These are phyloP conservation scores for Eudemis profundana DNA, from an alignment of 2,888 invertebrate genomes.

Conservation along the genomic window DNA sequence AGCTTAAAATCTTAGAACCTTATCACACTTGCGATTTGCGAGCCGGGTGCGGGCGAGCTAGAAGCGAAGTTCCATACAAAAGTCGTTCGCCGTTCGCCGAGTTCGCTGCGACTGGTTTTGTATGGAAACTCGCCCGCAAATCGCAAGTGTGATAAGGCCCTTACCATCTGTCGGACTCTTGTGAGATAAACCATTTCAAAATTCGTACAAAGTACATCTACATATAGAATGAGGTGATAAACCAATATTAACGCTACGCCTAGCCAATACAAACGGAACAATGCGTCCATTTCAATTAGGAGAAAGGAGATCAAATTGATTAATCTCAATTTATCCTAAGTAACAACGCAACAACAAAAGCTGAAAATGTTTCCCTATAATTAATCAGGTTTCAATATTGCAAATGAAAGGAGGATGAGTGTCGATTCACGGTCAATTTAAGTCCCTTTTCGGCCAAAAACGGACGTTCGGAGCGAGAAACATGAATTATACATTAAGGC, in stretches of 20 bases:
- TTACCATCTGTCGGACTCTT: too few species aligned
- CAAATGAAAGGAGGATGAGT: slow-evolving; percentile 63
- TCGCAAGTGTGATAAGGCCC: too few species aligned
- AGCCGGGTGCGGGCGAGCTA: too few species aligned
- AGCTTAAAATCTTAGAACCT: too few species aligned
- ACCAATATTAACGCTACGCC: neutral
- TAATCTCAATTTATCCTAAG: slow-evolving; percentile 37
- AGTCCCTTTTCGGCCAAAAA: slow-evolving; percentile 64
- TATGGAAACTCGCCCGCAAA: too few species aligned
- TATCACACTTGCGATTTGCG: too few species aligned
- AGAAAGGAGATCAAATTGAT: slow-evolving; percentile 18
- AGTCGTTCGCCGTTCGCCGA: too few species aligned
- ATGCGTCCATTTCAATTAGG: slow-evolving; percentile 29
- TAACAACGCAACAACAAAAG: slow-evolving; percentile 35
- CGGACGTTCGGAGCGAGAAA: slow-evolving; percentile 61
- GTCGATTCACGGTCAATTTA: slow-evolving; percentile 74
- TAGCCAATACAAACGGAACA: neutral
- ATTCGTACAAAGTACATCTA: neutral
- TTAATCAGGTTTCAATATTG: slow-evolving; percentile 64
- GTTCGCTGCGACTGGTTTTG: too few species aligned
- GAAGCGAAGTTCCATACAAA: too few species aligned
- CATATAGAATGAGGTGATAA: neutral
- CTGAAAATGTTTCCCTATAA: slow-evolving; percentile 51
- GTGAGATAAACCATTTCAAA: neutral
- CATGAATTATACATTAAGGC: slow-evolving; percentile 79